These are phyloP conservation scores for Glossophaga mutica DNA, from an alignment of 2,797 vertebrate genomes.

Conservation along the genomic window DNA sequence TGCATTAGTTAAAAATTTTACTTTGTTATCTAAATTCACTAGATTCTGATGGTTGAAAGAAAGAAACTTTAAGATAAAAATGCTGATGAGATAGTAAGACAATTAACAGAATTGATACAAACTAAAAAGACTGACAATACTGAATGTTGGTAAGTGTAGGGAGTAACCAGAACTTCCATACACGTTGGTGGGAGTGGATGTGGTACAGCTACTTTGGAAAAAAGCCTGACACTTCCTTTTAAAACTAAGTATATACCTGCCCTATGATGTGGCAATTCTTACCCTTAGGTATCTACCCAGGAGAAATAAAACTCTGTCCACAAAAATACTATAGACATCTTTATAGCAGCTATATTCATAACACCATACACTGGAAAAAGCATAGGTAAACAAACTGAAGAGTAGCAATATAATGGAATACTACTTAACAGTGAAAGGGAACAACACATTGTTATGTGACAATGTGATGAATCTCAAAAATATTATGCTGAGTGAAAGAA, in stretches of 20 bases:
- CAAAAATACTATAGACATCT: background rate
- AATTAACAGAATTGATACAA: background rate
- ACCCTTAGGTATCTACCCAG: background rate
- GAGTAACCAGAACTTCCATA: background rate
- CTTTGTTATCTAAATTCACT: background rate
- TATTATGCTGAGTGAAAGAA: background rate
- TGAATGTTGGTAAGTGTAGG: background rate
- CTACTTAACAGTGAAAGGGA: background rate
- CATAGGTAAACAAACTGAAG: background rate
- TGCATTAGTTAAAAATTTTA: background rate
- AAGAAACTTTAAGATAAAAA: background rate
- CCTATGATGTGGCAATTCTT: background rate
- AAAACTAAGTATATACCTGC: background rate
- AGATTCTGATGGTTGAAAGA: background rate
- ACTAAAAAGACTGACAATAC: background rate
- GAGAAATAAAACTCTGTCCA: background rate
- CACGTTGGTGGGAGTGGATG: background rate
- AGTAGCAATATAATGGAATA: background rate
- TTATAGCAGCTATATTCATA: background rate
- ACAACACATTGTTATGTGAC: background rate
- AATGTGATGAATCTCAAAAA: background rate
- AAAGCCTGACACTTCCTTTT: background rate
- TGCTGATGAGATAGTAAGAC: background rate
- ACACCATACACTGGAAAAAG: background rate
- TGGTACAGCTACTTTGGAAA: background rate